Percentiles rank a stretch among this genome's conserved stretches.
These are phyloP conservation scores for Takifugu flavidus DNA, from an alignment of 2,113 vertebrate genomes.

Conservation along the genomic window DNA sequence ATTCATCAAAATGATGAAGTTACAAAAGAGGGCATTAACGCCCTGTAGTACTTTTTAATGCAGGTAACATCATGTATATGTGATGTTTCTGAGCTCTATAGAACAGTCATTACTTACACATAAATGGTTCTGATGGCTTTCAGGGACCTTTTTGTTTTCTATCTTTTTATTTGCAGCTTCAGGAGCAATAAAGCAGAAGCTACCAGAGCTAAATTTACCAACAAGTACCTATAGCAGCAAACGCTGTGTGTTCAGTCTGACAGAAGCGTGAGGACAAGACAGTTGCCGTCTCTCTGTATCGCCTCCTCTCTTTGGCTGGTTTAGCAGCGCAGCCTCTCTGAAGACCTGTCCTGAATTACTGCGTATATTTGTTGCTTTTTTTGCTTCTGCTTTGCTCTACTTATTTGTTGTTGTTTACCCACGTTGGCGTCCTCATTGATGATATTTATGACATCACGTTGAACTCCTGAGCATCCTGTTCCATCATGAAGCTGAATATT, in stretches of 20 bases:
- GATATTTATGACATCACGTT: background rate
- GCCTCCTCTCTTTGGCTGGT: conserved; percentile 19
- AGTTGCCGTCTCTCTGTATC: background rate
- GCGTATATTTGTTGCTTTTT: conserved; percentile 19
- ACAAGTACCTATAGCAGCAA: no score
- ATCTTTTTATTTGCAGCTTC: no score
- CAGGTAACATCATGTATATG: background rate
- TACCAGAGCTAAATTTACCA: no score
- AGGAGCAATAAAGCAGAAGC: background rate
- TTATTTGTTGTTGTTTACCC: conserved; percentile 15
- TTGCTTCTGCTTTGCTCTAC: conserved; percentile 13
- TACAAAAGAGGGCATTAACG: background rate
- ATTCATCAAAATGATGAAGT: background rate
- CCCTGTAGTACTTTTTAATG: background rate
- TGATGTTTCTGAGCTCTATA: background rate
- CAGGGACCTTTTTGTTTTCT: no score
- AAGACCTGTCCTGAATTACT: conserved; percentile 28
- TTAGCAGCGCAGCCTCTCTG: conserved; percentile 32
- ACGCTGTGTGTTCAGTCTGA: background rate
- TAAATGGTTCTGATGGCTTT: no score
- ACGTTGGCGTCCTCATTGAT: background rate
- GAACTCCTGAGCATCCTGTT: no score
- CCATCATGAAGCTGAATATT: no score
- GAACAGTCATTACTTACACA: no score
- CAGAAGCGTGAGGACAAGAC: no score